Base-by-base conservation (phyloP, 2,888 invertebrate species). In the Cactoblastis cactorum region DNA sequence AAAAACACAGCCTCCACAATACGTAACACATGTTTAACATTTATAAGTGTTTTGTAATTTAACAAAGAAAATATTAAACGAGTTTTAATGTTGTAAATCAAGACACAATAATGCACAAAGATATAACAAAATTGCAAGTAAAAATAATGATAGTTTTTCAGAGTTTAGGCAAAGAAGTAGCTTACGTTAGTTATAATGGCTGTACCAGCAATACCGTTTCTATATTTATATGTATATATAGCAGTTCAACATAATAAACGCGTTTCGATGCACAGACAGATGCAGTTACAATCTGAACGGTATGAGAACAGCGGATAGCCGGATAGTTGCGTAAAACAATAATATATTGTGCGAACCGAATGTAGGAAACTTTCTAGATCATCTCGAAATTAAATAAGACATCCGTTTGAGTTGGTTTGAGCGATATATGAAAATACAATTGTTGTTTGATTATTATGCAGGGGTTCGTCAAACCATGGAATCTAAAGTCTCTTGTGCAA, bases 211-310 rank as follows among this genome's bases (percentile, higher is more conserved):
- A 18, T 49, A 17, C 22, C 33, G 34, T 46, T 46, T 19, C 11
- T 34, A 47, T 14, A 35, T 47, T 22, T 47, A 51, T 49, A 51
- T 53, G 38, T 46, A 49, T 35, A 45, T 54, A 51, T 51, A 49
- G 47, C 41, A 2, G 46, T 59, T 65, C 59, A 59, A 38, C 63
- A 62, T 67, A 66, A 67, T 61, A 34, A 56, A 49, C 43, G 38
- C 56, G 53, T 67, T 62, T 59, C 50, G 45, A 57, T 57, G 53
- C 58, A 19, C 15, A 2, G 38, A 47, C 37, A 49, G 28, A 32
- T 28, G n/a, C 14, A 51, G 49, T 53, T 34, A 49, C 24, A 49
- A 28, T 24, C 49, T 43, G 6, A 22, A 34, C 35, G 47, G 32
- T 35, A 53, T 53, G 52, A 55, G 54, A 58, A 56, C 55, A 8